Evolutionary conservation across 2,113 vertebrate species (phyloP).

Genomic region (Neodontobutis hainanensis): DNA sequence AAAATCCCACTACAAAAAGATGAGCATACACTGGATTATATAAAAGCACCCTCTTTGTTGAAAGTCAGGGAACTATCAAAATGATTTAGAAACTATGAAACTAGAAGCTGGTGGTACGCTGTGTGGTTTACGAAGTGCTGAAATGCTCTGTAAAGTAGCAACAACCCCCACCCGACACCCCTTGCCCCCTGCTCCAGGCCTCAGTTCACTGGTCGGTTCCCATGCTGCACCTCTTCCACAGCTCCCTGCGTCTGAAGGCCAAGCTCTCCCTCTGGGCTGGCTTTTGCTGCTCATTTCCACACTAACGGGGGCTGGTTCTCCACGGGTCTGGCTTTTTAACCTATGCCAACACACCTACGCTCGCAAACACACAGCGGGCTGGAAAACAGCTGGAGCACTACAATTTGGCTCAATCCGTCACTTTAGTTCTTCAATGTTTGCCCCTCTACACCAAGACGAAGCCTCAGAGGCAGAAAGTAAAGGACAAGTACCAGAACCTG

Average conservation of each 20-base stretch:
- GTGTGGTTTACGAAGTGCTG: slow-evolving; percentile 26
- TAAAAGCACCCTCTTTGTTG: no score
- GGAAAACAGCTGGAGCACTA: no score
- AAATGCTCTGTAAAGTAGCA: no score
- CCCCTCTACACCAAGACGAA: no score
- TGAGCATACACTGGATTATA: no score
- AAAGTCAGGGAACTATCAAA: no score
- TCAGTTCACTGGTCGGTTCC: slow-evolving; percentile 41
- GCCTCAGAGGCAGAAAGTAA: no score
- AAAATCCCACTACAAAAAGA: no score
- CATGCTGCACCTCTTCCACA: slow-evolving; percentile 44
- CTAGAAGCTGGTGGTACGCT: slow-evolving; percentile 30
- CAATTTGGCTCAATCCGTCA: no score
- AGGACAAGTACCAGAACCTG: no score
- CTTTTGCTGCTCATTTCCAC: slow-evolving; percentile 64
- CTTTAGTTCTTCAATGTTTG: no score
- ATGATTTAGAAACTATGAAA: slow-evolving; percentile 10
- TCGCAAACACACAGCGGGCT: slow-evolving; percentile 9
- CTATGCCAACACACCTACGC: slow-evolving; percentile 21
- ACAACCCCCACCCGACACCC: slow-evolving; percentile 21
- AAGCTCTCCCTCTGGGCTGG: slow-evolving; percentile 56
- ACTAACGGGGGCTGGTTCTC: slow-evolving; percentile 48
- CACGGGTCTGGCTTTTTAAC: slow-evolving; percentile 39
- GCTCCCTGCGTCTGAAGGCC: slow-evolving; percentile 50
- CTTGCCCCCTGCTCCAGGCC: slow-evolving; percentile 26